These are phyloP conservation scores for Tetraneura akinire DNA, from an alignment of 1,140 invertebrate species.

Conservation along the genomic window DNA sequence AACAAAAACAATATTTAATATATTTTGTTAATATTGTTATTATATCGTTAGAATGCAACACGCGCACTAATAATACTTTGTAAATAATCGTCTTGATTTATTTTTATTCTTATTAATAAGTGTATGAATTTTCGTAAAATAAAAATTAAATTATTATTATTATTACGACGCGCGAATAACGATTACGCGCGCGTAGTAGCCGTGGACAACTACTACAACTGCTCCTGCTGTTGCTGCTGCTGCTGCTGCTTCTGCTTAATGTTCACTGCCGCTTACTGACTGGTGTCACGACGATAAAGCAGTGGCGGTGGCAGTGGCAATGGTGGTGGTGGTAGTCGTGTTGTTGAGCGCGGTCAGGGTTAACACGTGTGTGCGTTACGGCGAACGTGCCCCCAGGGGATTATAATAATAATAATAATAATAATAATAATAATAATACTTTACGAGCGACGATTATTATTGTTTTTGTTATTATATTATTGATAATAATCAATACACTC, in stretches of 20 bases:
- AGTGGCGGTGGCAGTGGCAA: not conserved
- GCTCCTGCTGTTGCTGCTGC: not conserved
- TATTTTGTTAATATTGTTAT: too few relatives aligned
- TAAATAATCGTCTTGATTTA: too few relatives aligned
- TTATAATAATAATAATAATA: too few relatives aligned
- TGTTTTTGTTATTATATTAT: slow-evolving; percentile 5
- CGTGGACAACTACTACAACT: not conserved
- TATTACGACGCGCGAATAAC: not conserved
- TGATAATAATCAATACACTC: not conserved
- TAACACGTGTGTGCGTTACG: slow-evolving; percentile 25
- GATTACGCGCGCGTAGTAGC: not conserved
- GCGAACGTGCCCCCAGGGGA: not conserved
- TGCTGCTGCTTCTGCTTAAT: not conserved
- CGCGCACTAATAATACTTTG: not conserved
- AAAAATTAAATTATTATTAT: too few relatives aligned
- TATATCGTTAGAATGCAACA: not conserved
- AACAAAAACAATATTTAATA: not conserved
- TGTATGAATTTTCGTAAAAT: too few relatives aligned
- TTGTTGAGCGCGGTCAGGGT: slow-evolving; percentile 45
- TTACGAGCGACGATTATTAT: not conserved
- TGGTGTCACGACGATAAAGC: not conserved
- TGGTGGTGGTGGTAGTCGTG: not conserved
- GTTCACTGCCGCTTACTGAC: not conserved
- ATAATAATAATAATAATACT: too few relatives aligned
- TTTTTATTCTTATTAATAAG: too few relatives aligned